Evolutionary conservation across 2,113 vertebrate genomes (phyloP), one percentile per base, ranked within the genome.

Genomic region (Epinephelus lanceolatus): DNA sequence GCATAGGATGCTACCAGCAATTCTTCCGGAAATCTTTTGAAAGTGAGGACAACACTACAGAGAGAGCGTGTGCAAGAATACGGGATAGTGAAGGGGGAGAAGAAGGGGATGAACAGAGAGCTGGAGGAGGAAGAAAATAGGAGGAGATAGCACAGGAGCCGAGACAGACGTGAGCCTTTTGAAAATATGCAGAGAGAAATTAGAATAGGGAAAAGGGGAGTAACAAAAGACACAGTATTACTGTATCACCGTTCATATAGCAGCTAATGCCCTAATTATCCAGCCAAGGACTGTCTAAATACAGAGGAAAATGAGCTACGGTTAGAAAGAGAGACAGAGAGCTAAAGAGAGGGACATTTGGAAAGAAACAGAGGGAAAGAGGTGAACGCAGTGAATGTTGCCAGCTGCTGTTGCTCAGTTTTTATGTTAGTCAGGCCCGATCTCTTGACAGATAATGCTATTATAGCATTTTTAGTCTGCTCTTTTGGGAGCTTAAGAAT

Each of bases 191-290:
- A 78, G 49, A 84, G 76, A 89, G 51, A 90, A 89, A 89, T 86
- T 76, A 89, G 52, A 78, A 79, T 84, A 59, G 71, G 70, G 40
- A 85, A 71, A 84, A 71, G 14, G 74, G 78, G 74, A 84, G 77
- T 62, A 68, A 90, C 75, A 89, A 85, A 88, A 89, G 80, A 73
- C 77, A 78, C 25, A 66, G 67, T 67, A 84, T 87, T 84, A 88
- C 79, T 70, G 42, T 84, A 74, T 88, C 84, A 45, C 42, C 42
- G 42, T 86, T 81, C 72, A 86, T 84, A 88, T 71, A 63, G 53
- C 19, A 75, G 78, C 61, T 86, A 87, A 91, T 89, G 67, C 59
- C 25, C 65, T 90, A 88, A 93, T 91, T 90, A 92, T 91, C 78
- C 84, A 68, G 49, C 75, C 45, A 52, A 88, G 61, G 78, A 86